Evolutionary conservation across 2,113 vertebrate species (phyloP), one percentile per base, ranked within the genome.

Genomic region (Lepus timidus): DNA sequence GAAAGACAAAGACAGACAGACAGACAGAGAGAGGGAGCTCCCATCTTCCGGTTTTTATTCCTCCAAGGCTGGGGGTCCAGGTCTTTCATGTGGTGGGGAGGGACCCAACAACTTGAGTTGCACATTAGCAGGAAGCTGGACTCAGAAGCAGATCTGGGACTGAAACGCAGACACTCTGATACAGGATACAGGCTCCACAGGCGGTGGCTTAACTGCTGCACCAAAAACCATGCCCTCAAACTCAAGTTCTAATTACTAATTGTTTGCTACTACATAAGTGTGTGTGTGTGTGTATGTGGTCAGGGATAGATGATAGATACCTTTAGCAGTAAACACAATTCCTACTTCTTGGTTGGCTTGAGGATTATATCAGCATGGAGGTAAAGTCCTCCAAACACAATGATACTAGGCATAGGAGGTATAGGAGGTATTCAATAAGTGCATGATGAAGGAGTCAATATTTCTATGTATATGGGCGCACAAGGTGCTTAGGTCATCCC

Each of bases 191-290:
- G 44, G 44, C 44, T 44, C 44, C 44, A 44, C 44, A 44, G 44
- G 44, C 44, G 7, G 44, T 44, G 44, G 44, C 44, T 44, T 44
- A 44, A 44, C 44, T 44, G 44, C 44, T 44, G 44, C 44, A 44
- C 44, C 44, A 44, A 44, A 44, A 44, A 44, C 44, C 44, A 44
- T 0, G 44, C 10, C 11, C 70, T 93, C 89, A 36, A 85, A 75
- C 13, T 89, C 55, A 93, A 49, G 74, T 74, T 85, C 85, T 90
- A 78, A 75, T 58, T 61, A 19, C 10, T 85, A 27, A 88, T 51
- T 44, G 10, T 39, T 88, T 31, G 17, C 31, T 55, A 61, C 19
- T 19, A 36, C 20, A 12, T 39, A 20, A 4, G 14, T 62, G 19
- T 65, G 1, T 86, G 23, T 65, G 3, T 52, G 16, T 71, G 11